Evolutionary conservation across 2,888 invertebrate species (phyloP), one percentile per base, ranked within the genome.

Genomic region (Brassicogethes aeneus): DNA sequence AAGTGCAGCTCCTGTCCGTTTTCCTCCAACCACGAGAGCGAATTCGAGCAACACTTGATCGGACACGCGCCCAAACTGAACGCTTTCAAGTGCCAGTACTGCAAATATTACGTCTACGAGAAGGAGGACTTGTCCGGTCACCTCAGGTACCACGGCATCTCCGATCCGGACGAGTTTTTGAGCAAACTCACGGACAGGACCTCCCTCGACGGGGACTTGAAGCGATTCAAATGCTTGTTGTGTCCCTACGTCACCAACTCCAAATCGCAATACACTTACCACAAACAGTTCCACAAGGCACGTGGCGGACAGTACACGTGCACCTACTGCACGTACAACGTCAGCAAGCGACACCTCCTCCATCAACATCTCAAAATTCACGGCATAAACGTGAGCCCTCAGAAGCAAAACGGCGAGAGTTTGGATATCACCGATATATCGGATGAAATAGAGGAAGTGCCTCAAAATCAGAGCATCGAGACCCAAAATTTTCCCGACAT

Each of bases 161-260:
- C 67, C 12, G 76, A 79, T 46, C 76, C 77, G 1, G 75, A 76
- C 52, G 76, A 75, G 38, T 76, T 74, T 48, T 66, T 75, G 39
- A 61, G 66, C 13, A 73, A 71, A 55, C 68, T 71, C 23, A 38
- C 52, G 3, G 53, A 58, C 30, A 54, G 43, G 23, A 46, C 68
- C 12, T 53, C 47, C 34, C 46, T 54, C 23, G 52, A 60, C 34
- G 48, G 56, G n/a, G 62, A 66, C 17, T 68, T 69, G 2, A 85
- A 86, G 57, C 76, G 85, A 45, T 86, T 87, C 63, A 77, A 77
- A 59, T 92, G 91, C 60, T 75, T 77, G 3, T 77, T 80, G 40
- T 91, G 91, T 64, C 89, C 91, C 0, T 90, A 87, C 61, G 83
- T 84, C 50, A 86, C 86, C 30, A 87, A 88, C 60, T 86, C 85